phyloP scores from a whole-genome alignment of 2,113 vertebrate species.

The Dinomys branickii region DNA sequence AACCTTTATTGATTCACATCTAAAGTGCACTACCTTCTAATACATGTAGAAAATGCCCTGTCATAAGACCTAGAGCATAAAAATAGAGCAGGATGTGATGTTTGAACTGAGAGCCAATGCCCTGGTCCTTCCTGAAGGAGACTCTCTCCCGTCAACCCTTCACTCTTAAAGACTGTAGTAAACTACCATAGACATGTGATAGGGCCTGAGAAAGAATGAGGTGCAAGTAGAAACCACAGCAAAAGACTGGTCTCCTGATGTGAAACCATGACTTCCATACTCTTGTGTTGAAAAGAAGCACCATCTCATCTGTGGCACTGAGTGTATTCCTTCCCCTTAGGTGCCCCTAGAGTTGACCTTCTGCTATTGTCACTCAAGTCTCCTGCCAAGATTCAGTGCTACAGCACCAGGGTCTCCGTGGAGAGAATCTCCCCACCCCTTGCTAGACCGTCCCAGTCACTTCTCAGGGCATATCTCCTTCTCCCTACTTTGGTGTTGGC shows the following conservation, averaged over 20 bases:
- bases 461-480: neutral
- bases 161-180: neutral
- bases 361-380: neutral
- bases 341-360: neutral
- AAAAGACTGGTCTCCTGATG: neutral
- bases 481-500: neutral
- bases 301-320: too few species aligned
- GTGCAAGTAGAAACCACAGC: neutral
- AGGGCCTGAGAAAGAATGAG: neutral
- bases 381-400: neutral
- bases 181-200: too few species aligned
- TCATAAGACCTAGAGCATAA: neutral
- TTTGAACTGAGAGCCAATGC: too few species aligned
- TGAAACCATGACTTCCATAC: neutral
- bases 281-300: neutral
- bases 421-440: neutral
- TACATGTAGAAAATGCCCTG: neutral
- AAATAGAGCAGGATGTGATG: neutral
- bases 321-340: neutral
- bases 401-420: neutral
- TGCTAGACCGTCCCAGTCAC: neutral
- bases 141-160: neutral
- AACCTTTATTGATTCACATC: neutral
- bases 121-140: too few species aligned
- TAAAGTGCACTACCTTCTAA: neutral